Conservation (phyloP, 2,113 vertebrate genomes). For the Aramus guarauna region DNA sequence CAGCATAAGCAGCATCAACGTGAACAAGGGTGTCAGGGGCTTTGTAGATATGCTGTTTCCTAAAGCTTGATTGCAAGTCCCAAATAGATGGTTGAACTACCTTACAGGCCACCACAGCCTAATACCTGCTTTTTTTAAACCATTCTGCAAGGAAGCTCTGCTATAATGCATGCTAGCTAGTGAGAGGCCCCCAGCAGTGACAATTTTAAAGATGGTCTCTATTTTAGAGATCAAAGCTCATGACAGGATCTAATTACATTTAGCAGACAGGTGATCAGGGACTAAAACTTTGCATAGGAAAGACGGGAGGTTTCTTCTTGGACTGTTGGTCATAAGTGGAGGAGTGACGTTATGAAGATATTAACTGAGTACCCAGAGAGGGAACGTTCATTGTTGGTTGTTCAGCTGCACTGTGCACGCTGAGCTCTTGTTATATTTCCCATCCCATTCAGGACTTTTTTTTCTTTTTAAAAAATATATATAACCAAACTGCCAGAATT, state of each 20-base stretch:
- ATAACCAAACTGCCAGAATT: not conserved
- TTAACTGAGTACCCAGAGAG: not conserved
- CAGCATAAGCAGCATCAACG: fast-evolving
- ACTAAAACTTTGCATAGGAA: not conserved
- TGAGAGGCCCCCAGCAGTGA: not conserved
- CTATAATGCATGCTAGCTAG: not conserved
- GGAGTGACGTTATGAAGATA: not conserved
- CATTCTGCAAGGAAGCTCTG: not conserved
- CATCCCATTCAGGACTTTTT: not conserved
- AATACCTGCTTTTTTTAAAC: not conserved
- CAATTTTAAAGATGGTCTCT: not conserved
- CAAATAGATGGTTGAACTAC: not conserved
- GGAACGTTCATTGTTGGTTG: not conserved
- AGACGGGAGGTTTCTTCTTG: not conserved
- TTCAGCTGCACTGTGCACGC: not conserved
- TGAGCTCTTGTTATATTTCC: not conserved
- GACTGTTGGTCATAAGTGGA: not conserved
- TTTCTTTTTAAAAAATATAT: not conserved
- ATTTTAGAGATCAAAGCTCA: conserved; percentile 14
- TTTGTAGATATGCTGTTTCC: not conserved
- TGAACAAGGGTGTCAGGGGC: not conserved
- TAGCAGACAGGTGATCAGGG: not conserved
- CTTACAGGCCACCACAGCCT: not conserved
- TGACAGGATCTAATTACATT: not conserved
- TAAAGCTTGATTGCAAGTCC: not conserved